These are phyloP conservation scores for Reticulitermes lucifugus DNA, from an alignment of 2,888 invertebrate genomes.

Conservation along the genomic window DNA sequence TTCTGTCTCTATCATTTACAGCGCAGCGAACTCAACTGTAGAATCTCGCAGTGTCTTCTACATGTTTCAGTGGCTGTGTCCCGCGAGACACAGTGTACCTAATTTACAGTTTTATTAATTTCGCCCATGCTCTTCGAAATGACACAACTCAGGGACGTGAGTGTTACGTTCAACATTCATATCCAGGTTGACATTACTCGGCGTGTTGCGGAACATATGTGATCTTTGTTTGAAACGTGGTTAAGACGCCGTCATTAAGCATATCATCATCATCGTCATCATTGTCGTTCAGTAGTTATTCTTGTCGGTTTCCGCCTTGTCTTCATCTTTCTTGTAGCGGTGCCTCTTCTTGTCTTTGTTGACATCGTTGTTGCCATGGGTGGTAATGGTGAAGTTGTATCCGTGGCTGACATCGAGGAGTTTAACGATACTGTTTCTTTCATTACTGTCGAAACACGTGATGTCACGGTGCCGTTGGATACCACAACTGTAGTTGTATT, in stretches of 20 bases:
- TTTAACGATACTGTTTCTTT: background rate
- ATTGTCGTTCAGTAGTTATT: background rate
- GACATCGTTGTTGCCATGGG: background rate
- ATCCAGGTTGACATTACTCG: too few species aligned
- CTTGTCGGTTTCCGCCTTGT: background rate
- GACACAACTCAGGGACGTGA: too few species aligned
- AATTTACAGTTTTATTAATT: too few species aligned
- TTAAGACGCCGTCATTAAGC: conserved; percentile 10
- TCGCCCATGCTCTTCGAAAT: too few species aligned
- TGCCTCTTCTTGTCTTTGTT: background rate
- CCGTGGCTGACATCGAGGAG: background rate
- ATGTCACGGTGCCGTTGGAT: background rate
- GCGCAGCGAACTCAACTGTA: too few species aligned
- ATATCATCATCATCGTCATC: background rate
- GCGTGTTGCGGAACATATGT: background rate
- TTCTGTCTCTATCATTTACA: too few species aligned
- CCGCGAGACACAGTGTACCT: too few species aligned
- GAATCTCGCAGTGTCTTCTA: too few species aligned
- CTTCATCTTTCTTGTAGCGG: background rate
- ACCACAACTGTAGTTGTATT: background rate
- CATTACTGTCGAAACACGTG: background rate
- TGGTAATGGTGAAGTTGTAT: background rate
- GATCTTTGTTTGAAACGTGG: conserved; percentile 6
- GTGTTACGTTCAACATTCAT: too few species aligned
- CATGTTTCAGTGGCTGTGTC: too few species aligned